Evolutionary conservation across 2,797 vertebrate species (phyloP).

Genomic region (Odontamblyopus rebecca): DNA sequence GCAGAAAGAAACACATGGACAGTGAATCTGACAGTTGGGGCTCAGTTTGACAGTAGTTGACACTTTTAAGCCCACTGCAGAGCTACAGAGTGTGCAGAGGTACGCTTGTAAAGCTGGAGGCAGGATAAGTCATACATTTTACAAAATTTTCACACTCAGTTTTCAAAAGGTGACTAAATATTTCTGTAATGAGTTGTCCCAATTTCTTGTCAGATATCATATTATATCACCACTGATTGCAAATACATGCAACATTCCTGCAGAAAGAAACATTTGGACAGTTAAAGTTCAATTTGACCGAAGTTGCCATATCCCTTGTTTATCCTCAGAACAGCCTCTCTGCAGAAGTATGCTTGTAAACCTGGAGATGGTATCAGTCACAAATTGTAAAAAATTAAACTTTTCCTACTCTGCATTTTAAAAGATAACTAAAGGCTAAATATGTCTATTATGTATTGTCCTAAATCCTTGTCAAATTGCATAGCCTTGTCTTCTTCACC

Average conservation of each 20-base stretch:
- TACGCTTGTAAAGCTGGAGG: too few relatives aligned
- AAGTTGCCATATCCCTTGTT: neutral
- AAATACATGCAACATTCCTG: constrained; percentile 48
- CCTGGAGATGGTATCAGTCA: too few relatives aligned
- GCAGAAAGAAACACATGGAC: constrained; percentile 23
- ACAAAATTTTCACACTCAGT: neutral
- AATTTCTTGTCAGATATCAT: too few relatives aligned
- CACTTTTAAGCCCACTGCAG: neutral
- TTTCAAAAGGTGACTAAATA: neutral
- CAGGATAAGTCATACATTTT: too few relatives aligned
- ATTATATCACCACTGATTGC: constrained; percentile 3
- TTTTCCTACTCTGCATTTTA: neutral
- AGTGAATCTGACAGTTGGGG: neutral
- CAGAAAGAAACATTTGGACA: constrained; percentile 23
- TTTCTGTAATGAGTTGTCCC: neutral
- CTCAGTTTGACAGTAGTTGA: neutral
- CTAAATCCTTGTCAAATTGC: too few relatives aligned
- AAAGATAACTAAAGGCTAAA: neutral
- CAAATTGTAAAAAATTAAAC: neutral
- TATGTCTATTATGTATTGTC: too few relatives aligned
- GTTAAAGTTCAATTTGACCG: neutral
- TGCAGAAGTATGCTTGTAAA: too few relatives aligned
- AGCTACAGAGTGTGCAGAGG: too few relatives aligned
- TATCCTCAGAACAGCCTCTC: too few relatives aligned
- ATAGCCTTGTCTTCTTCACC: neutral